A percentile compares a stretch with the other conserved stretches of the same genome.
Evolutionary conservation across 1,140 invertebrate species (phyloP).

Genomic region (Diorhabda sublineata): DNA sequence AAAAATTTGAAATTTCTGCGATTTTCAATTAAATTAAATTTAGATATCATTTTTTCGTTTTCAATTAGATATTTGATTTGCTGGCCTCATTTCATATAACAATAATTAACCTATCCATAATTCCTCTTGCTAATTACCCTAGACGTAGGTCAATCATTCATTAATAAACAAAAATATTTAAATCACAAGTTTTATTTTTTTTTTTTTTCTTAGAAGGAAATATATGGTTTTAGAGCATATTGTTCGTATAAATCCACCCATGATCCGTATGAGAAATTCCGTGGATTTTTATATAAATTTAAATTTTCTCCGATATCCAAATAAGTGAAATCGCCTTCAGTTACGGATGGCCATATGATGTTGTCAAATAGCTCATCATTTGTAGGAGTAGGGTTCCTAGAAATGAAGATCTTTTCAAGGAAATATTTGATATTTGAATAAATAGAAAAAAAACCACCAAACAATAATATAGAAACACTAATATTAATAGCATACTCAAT

Average conservation of each 20-base stretch:
- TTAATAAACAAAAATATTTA: background rate
- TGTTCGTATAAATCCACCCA: slow-evolving; percentile 9
- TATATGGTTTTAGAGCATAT: slow-evolving; percentile 5
- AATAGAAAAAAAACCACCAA: too few species aligned
- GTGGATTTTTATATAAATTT: slow-evolving; percentile 2
- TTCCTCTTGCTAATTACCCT: too few species aligned
- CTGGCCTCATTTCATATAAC: too few species aligned
- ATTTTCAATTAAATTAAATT: too few species aligned
- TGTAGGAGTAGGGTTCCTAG: slow-evolving; percentile 10
- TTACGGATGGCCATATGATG: slow-evolving; percentile 5
- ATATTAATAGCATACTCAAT: too few species aligned
- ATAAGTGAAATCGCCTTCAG: slow-evolving; percentile 1
- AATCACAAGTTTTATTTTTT: background rate
- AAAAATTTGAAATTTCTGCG: too few species aligned
- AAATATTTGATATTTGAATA: too few species aligned
- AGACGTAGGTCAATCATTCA: too few species aligned
- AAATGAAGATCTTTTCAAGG: background rate
- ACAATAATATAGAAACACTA: too few species aligned
- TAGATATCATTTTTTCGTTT: too few species aligned
- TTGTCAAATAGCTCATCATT: background rate
- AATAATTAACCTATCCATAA: too few species aligned
- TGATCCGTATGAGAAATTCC: background rate
- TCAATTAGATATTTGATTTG: too few species aligned
- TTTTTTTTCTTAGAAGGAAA: background rate
- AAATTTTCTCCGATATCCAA: slow-evolving; percentile 7